Evolutionary conservation across 2,113 vertebrate species (phyloP).

Genomic region (Marmota monax): DNA sequence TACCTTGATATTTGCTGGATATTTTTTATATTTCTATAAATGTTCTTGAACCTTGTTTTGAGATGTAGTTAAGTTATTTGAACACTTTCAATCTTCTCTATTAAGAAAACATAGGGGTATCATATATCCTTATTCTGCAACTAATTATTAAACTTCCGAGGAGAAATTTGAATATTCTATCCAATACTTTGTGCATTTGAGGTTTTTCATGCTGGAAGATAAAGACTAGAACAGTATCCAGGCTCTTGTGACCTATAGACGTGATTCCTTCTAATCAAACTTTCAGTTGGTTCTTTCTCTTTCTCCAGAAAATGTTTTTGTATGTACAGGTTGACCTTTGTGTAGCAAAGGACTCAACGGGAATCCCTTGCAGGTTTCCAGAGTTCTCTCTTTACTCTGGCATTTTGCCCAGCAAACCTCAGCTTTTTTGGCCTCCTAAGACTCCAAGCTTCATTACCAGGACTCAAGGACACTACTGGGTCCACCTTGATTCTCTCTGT

Average conservation of each 20-base stretch:
- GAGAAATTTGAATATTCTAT: neutral
- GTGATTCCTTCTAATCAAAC: neutral
- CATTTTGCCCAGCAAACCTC: neutral
- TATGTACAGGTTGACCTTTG: neutral
- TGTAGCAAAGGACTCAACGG: neutral
- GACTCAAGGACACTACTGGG: neutral
- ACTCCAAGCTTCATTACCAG: neutral
- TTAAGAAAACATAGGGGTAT: neutral
- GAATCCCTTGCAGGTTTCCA: neutral
- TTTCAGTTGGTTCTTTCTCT: neutral
- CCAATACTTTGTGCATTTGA: neutral
- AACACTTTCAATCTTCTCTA: neutral
- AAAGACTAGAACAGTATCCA: rapidly evolving
- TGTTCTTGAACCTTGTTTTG: neutral
- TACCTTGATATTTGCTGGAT: neutral
- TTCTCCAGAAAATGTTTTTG: too few species aligned
- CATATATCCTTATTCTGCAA: neutral
- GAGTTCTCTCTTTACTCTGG: neutral
- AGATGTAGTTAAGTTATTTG: neutral
- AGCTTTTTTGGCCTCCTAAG: neutral
- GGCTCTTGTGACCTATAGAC: neutral
- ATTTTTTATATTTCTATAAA: neutral
- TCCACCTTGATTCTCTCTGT: neutral
- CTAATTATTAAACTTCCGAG: neutral
- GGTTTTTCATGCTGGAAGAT: neutral